These are phyloP conservation scores for Saxidomus purpurata DNA, from an alignment of 1,140 invertebrate genomes.

Conservation along the genomic window DNA sequence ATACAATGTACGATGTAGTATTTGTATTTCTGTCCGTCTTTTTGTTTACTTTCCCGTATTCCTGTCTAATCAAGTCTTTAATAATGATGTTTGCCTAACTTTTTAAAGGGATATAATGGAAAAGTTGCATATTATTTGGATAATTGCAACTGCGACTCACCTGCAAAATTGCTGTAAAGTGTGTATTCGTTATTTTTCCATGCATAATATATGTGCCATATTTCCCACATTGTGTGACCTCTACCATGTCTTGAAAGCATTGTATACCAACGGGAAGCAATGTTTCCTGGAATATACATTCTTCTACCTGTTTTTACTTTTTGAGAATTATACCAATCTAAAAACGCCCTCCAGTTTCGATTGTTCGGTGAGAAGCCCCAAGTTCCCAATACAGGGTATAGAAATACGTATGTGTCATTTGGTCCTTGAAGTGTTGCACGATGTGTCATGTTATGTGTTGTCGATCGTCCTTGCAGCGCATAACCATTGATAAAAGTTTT, in stretches of 20 bases:
- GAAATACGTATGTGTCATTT: neutral
- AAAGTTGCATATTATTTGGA: too few relatives aligned
- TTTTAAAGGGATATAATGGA: too few relatives aligned
- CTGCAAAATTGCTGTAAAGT: constrained; percentile 47
- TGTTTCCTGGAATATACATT: constrained; percentile 67
- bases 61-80: too few relatives aligned
- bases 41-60: too few relatives aligned
- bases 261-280: constrained; percentile 66
- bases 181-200: constrained; percentile 63
- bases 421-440: neutral
- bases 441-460: neutral
- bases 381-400: constrained; percentile 69
- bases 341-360: constrained; percentile 70
- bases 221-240: constrained; percentile 73
- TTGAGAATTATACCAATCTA: constrained; percentile 68
- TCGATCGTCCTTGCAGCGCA: constrained; percentile 59
- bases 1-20: too few relatives aligned
- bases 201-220: constrained; percentile 78
- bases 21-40: too few relatives aligned
- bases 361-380: constrained; percentile 79
- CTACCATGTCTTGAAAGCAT: constrained; percentile 38
- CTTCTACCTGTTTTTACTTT: constrained; percentile 28
- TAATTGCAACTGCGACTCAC: constrained; percentile 3
- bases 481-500: constrained; percentile 69
- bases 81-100: too few relatives aligned